These are phyloP conservation scores for Pachyseris speciosa DNA, from an alignment of 64 coral and sea anemone species.

Conservation along the genomic window DNA sequence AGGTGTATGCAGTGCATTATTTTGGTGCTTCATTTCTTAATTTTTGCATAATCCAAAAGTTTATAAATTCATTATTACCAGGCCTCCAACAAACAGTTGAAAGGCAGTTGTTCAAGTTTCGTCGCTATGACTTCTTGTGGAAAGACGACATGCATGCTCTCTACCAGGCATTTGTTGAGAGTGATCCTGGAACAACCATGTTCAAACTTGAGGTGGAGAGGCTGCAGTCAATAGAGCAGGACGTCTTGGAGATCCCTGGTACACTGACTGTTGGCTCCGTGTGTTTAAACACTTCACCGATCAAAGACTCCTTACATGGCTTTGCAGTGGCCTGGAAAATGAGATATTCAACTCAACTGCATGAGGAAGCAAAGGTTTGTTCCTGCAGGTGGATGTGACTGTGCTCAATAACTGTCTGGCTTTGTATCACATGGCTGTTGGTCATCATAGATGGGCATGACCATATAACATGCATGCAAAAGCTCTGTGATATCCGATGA, in stretches of 20 bases:
- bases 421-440: no score
- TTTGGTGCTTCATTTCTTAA: no score
- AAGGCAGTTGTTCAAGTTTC: slow-evolving; percentile 91
- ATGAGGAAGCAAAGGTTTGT: slow-evolving; percentile 99
- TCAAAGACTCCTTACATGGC: slow-evolving; percentile 96
- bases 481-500: no score
- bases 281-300: slow-evolving; percentile 89
- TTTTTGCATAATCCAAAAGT: background rate
- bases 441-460: no score
- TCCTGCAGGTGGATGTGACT: no score
- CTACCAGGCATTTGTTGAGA: slow-evolving; percentile 94
- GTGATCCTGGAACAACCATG: slow-evolving; percentile 78
- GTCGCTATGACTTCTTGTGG: slow-evolving; percentile 99
- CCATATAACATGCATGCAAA: no score
- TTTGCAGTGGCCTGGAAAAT: slow-evolving; percentile 98
- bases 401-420: no score
- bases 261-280: slow-evolving; percentile 83
- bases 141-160: slow-evolving; percentile 96
- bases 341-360: slow-evolving; percentile 92
- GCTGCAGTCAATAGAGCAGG: slow-evolving; percentile 86
- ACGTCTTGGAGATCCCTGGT: slow-evolving; percentile 80
- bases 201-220: slow-evolving; percentile 88
- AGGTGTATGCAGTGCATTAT: no score
- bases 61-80: background rate
- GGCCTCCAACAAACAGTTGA: slow-evolving; percentile 87